Evolutionary conservation across 2,888 invertebrate species (phyloP).

Genomic region (Phytoseiulus persimilis): DNA sequence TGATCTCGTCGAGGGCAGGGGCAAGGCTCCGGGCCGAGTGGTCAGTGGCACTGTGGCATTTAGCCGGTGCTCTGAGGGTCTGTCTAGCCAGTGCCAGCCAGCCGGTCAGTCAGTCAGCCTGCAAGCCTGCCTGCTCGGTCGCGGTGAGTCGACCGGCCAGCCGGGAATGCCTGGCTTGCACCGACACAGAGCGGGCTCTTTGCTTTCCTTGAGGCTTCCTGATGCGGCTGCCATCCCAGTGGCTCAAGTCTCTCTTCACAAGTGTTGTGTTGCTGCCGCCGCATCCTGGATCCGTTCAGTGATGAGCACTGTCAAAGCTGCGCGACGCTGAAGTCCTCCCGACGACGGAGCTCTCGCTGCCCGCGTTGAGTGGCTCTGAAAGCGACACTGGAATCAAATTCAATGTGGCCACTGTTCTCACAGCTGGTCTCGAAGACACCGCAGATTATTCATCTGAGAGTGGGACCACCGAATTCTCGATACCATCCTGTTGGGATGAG

Average conservation of each 20-base stretch:
- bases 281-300: not conserved
- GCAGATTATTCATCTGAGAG: not conserved
- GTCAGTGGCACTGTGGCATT: slow-evolving; percentile 5
- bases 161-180: not conserved
- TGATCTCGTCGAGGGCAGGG: not conserved
- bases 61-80: not conserved
- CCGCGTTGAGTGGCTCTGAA: not conserved
- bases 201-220: slow-evolving; percentile 5
- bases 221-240: not conserved
- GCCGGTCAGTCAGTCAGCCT: too few species aligned
- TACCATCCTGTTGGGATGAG: not conserved
- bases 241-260: not conserved
- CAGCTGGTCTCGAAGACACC: not conserved
- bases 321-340: not conserved
- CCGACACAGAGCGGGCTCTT: not conserved
- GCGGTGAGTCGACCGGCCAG: not conserved
- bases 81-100: not conserved
- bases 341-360: not conserved
- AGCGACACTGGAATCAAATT: not conserved
- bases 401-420: not conserved
- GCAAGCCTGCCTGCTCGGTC: not conserved
- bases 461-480: not conserved
- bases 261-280: not conserved
- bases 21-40: not conserved
- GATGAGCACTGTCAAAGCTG: not conserved